phyloP scores from a whole-genome alignment of 2,888 invertebrate genomes.

The Oscheius sp. region DNA sequence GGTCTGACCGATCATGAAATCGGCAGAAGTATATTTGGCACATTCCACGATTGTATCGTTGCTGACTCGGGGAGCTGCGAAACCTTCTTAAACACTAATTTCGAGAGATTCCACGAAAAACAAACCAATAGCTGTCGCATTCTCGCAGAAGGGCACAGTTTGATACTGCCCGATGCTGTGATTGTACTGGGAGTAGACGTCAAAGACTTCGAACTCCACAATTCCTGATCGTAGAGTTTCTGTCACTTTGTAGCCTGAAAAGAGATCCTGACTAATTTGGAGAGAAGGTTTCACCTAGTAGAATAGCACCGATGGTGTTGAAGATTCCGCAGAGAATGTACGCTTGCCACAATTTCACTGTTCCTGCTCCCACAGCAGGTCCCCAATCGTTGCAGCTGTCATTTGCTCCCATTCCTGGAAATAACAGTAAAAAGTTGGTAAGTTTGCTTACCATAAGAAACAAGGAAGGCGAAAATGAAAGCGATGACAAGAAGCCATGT shows the following conservation, averaged over 20 bases:
- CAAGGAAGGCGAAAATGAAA: conserved; percentile 61
- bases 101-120: neutral
- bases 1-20: conserved; percentile 57
- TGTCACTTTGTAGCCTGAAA: conserved; percentile 86
- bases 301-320: conserved; percentile 92
- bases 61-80: conserved; percentile 43
- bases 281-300: conserved; percentile 79
- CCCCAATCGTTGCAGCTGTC: conserved; percentile 65
- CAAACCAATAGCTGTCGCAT: conserved; percentile 41
- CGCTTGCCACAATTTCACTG: conserved; percentile 77
- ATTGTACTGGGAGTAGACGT: conserved; percentile 75
- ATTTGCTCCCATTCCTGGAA: conserved; percentile 57
- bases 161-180: conserved; percentile 47
- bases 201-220: conserved; percentile 87
- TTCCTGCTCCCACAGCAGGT: conserved; percentile 61
- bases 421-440: neutral
- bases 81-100: conserved; percentile 37
- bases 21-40: conserved; percentile 59
- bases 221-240: conserved; percentile 98
- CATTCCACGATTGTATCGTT: conserved; percentile 54
- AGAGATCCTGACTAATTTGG: no score
- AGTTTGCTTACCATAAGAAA: conserved; percentile 47
- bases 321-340: conserved; percentile 94
- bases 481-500: conserved; percentile 59
- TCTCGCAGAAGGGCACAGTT: conserved; percentile 50